phyloP scores from a whole-genome alignment of 2,797 vertebrate genomes.

The Artibeus lituratus region DNA sequence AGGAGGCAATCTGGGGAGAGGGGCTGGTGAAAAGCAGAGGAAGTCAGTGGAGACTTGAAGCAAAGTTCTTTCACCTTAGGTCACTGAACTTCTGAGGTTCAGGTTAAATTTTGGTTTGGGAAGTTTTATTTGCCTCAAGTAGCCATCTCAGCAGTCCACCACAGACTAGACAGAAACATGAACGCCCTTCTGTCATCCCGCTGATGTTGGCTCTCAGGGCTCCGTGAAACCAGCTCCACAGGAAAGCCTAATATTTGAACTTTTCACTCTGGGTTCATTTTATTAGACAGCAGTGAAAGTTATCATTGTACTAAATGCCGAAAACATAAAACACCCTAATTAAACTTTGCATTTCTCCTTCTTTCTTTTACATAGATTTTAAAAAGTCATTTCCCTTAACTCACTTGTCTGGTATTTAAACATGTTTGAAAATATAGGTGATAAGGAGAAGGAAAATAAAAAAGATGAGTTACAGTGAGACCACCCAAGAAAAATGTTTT shows the following conservation, averaged over 20 bases:
- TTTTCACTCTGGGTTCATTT: conserved; percentile 84
- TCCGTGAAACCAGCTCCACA: conserved; percentile 80
- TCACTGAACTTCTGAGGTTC: conserved; percentile 27
- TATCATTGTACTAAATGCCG: conserved; percentile 45
- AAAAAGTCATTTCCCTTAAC: background rate
- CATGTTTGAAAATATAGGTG: conserved; percentile 31
- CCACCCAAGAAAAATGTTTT: conserved; percentile 55
- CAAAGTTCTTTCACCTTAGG: conserved; percentile 51
- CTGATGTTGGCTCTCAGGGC: conserved; percentile 82
- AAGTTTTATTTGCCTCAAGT: conserved; percentile 65
- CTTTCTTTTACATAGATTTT: background rate
- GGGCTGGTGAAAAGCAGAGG: conserved; percentile 38
- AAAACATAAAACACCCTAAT: conserved; percentile 12
- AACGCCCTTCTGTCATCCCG: conserved; percentile 74
- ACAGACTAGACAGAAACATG: conserved; percentile 84
- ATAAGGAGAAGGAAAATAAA: background rate
- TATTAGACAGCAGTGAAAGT: conserved; percentile 79
- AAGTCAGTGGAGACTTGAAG: conserved; percentile 36
- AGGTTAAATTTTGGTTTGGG: conserved; percentile 46
- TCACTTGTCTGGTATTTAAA: background rate
- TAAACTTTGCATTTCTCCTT: background rate
- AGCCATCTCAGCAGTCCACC: conserved; percentile 78
- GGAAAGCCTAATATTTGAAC: conserved; percentile 90
- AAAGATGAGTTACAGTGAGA: conserved; percentile 36
- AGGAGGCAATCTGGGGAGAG: conserved; percentile 48